These are phyloP conservation scores for Anthoscopus minutus DNA, from an alignment of 2,113 vertebrate genomes.

Conservation along the genomic window DNA sequence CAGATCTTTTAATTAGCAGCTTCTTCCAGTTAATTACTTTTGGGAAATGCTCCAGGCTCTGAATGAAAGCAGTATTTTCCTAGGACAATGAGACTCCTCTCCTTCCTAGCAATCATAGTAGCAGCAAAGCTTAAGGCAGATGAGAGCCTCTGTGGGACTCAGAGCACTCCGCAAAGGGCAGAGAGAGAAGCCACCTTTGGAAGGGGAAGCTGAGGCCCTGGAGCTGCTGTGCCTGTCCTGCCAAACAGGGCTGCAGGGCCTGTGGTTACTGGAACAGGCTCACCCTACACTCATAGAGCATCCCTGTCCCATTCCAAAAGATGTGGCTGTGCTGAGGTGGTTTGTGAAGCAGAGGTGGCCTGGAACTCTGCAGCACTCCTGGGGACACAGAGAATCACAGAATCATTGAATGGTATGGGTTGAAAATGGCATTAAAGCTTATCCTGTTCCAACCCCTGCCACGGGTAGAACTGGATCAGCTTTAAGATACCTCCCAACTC, in stretches of 20 bases:
- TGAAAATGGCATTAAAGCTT: neutral
- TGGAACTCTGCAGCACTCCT: neutral
- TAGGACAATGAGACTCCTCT: neutral
- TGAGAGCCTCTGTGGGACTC: neutral
- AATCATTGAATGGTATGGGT: neutral
- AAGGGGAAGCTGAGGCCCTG: neutral
- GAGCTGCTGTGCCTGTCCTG: neutral
- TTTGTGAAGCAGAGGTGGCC: neutral
- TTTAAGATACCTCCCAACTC: neutral
- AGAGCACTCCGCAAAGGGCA: neutral
- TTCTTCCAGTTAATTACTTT: conserved; percentile 53
- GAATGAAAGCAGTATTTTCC: conserved; percentile 5
- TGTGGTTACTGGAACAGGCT: neutral
- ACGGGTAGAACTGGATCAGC: neutral
- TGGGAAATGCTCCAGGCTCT: conserved; percentile 38
- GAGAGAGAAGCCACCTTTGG: neutral
- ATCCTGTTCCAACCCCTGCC: neutral
- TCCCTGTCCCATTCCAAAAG: neutral
- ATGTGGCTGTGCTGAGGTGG: neutral
- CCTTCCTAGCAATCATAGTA: neutral
- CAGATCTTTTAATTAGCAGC: conserved; percentile 44
- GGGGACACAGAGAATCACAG: neutral
- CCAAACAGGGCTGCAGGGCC: neutral
- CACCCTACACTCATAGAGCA: no score
- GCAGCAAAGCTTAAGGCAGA: neutral